Evolutionary conservation across 53 echinoderm and acorn worm genomes (phyloP).

Genomic region (Arbacia lixula): DNA sequence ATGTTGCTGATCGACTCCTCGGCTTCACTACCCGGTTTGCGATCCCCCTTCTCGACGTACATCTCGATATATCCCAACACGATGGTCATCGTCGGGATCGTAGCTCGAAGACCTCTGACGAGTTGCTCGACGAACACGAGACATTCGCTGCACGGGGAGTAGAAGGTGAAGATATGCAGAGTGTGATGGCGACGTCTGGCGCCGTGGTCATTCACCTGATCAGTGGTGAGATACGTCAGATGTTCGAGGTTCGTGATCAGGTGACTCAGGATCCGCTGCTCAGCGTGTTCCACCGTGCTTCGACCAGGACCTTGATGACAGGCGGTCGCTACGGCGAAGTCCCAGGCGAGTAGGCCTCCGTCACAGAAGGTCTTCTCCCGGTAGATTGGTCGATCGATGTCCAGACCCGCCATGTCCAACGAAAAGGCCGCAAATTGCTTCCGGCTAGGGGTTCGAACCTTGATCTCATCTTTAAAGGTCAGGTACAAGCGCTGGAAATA

Average conservation of each 20-base stretch:
- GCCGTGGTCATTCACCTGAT: constrained; percentile 9
- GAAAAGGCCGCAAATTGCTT: constrained; percentile 46
- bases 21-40: not conserved
- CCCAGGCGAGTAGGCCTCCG: constrained; percentile 30
- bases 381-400: constrained; percentile 5
- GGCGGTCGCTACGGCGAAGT: constrained; percentile 25
- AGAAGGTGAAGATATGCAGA: constrained; percentile 33
- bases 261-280: constrained; percentile 14
- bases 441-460: not conserved
- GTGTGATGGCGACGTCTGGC: constrained; percentile 28
- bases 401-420: constrained; percentile 26
- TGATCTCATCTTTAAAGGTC: constrained; percentile 43
- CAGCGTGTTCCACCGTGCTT: not conserved
- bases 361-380: not conserved
- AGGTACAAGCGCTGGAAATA: constrained; percentile 44
- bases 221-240: not conserved
- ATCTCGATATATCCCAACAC: constrained; percentile 41
- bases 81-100: constrained; percentile 1
- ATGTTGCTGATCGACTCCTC: constrained; percentile 7
- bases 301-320: no score
- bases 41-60: constrained; percentile 31
- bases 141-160: constrained; percentile 32
- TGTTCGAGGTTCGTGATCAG: constrained; percentile 33
- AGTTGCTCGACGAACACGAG: constrained; percentile 28
- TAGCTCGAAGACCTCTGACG: not conserved